Evolutionary conservation across 1,140 invertebrate species (phyloP), one percentile per base, ranked within the genome.

Genomic region (Panagrolaimus sp.): DNA sequence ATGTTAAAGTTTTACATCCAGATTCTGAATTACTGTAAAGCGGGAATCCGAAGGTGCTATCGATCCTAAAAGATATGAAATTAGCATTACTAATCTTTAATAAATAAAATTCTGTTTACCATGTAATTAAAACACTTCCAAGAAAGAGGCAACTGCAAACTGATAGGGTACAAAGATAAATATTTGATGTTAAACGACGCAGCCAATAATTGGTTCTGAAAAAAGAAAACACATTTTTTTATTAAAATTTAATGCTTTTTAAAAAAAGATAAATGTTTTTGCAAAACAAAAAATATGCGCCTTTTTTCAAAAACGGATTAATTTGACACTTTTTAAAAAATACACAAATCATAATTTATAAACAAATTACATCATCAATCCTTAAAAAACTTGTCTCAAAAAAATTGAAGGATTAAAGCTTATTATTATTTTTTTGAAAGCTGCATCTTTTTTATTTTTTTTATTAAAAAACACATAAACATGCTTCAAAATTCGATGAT

Each of bases 131-230:
- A n/a, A 82, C 79, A 15, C 79, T 82, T 10, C 69, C 74, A 12
- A 82, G 72, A 43, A 82, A 82, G 15, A 82, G 48, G 67, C 81
- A 82, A 8, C 80, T 74, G 48, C 79, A 78, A 5, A 83, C 52
- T 15, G 80, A 82, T 47, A 82, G 67, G 10, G 80, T 76, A 58
- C 78, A 81, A 0, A 82, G 77, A 68, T 83, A 81, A 32, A 79
- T 75, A 65, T 83, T 81, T n/a, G 79, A 81, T 38, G 79, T 83
- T 7, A 81, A 71, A 6, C 81, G 69, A 38, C 71, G 69, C 43
- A 83, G 58, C 79, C 79, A 81, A 64, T 83, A 81, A 67, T 81
- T 81, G 17, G 79, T 81, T 55, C 80, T 80, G 44, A 66, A 79
- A 69, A 44, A 43, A 32, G 10, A 48, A 46, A 26, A 73, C 63